phyloP scores from a whole-genome alignment of 2,113 vertebrate species.

The Stictonetta naevosa region DNA sequence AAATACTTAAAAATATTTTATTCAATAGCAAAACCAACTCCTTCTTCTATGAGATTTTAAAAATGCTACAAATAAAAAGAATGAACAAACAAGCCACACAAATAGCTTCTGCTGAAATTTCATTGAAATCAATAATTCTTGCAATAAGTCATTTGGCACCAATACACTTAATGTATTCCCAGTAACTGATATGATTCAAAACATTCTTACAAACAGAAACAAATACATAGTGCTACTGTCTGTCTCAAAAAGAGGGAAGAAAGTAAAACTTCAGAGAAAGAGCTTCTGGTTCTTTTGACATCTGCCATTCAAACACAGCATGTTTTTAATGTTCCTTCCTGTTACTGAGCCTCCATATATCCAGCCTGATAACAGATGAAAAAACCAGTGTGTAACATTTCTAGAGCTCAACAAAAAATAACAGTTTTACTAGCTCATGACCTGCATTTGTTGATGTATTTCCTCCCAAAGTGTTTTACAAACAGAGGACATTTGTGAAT shows the following conservation, averaged over 20 bases:
- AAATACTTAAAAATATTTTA: background rate
- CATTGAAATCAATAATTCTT: background rate
- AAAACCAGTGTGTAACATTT: rapidly evolving
- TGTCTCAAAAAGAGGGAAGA: background rate
- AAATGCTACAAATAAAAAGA: background rate
- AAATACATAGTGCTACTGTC: background rate
- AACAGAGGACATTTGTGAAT: background rate
- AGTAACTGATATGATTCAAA: background rate
- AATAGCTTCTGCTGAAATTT: background rate
- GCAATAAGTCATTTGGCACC: background rate
- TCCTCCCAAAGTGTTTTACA: background rate
- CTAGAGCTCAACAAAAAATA: background rate
- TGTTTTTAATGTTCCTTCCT: background rate
- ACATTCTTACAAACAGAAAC: background rate
- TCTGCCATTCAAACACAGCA: background rate
- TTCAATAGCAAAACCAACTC: background rate
- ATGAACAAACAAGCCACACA: background rate
- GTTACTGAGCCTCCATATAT: background rate
- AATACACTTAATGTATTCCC: background rate
- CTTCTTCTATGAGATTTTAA: background rate
- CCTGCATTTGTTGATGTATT: background rate
- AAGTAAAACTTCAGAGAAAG: background rate
- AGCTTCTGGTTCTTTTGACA: background rate
- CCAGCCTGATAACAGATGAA: background rate
- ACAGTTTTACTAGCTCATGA: background rate